Percentiles rank a stretch among this genome's conserved stretches.
Conservation (phyloP, 2,113 vertebrate genomes). For the Ia io region DNA sequence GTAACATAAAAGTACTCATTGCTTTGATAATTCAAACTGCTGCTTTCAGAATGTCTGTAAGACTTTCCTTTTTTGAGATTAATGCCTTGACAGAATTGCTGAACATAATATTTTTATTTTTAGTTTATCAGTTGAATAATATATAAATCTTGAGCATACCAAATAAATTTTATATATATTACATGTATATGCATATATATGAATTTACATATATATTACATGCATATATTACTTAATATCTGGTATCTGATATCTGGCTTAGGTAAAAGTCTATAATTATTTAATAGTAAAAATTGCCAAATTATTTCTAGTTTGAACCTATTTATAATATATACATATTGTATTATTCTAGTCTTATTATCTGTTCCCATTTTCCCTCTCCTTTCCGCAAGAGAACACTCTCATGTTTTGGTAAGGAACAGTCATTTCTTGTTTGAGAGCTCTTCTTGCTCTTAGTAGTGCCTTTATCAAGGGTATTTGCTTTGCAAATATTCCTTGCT, state of each 20-base stretch:
- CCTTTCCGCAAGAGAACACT: neutral
- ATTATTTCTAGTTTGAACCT: constrained; percentile 4
- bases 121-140: constrained; percentile 2
- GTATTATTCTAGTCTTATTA: neutral
- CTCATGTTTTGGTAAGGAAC: neutral
- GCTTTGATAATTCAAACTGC: neutral
- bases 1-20: neutral
- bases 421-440: neutral
- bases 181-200: neutral
- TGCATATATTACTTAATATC: neutral
- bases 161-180: neutral
- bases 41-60: neutral
- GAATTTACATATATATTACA: neutral
- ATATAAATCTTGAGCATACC: neutral
- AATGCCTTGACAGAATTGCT: neutral
- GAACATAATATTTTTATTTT: constrained; percentile 19
- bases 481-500: constrained; percentile 22
- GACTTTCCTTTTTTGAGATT: neutral
- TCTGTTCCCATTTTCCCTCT: neutral
- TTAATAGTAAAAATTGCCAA: neutral
- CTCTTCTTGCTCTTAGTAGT: neutral
- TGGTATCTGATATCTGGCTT: neutral
- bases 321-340: neutral
- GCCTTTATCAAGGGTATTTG: neutral
- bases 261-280: neutral